Base-by-base conservation (phyloP, 2,113 vertebrate genomes). In the Mungos mungo region DNA sequence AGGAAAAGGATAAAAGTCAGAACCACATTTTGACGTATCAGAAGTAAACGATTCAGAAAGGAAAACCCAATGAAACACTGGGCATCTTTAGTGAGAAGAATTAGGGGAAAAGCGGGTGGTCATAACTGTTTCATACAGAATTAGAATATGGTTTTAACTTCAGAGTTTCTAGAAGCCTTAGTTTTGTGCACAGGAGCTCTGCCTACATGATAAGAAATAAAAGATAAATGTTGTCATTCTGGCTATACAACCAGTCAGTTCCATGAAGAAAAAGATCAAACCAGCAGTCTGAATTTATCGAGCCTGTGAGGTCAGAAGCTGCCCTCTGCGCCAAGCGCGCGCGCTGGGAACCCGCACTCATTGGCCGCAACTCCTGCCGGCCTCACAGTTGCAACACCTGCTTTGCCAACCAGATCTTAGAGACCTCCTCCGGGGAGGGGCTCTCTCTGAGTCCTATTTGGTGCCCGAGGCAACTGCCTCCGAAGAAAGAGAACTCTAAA, bases 1-100 rank as follows among this genome's bases (percentile, higher is more conserved):
- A 96, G 41, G 68, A 41, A 79, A 95, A 96, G 88, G 87, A 38
- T 33, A 1, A 93, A 1, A 93, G 87, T 91, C 41, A 76, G 93
- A 29, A 11, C 76, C 88, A 97, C 29, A 60, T 71, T 92, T 66
- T 80, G 47, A 93, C 35, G 88, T 47, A 89, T 57, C 35, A 54
- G 2, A 52, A 50, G 52, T 85, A 38, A 5, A 38, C 85, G 63
- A 71, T 29, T 89, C 33, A 69, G 65, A 69, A 88, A 71, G 79
- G 83, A 82, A 63, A 94, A 21, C n/a, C 33, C 38, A 82, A 15
- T 50, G 71, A 74, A 27, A 60, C 76, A 31, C 19, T 14, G 45
- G 41, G 19, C 33, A 50, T 57, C 72, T 41, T 33, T 72, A 14
- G 63, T 50, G 68, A 90, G 90, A 63, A 77, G 35, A 81, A 38